Evolutionary conservation across 2,797 vertebrate genomes (phyloP).

Genomic region (Sylvilagus floridanus): DNA sequence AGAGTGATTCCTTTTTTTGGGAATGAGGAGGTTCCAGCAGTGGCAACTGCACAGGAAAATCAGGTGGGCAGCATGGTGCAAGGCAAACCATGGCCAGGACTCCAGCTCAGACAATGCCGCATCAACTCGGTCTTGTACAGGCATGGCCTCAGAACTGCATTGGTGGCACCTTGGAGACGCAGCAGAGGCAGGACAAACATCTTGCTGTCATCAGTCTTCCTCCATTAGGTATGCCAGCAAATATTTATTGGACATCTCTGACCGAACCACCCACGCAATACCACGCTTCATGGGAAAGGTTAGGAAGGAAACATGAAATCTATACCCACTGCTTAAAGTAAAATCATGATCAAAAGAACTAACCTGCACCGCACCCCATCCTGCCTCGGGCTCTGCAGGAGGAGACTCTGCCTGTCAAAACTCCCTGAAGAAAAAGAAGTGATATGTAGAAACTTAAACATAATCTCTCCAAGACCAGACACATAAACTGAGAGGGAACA

Average conservation of each 20-base stretch:
- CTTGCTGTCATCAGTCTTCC: slow-evolving; percentile 27
- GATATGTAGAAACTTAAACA: background rate
- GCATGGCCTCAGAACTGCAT: slow-evolving; percentile 4
- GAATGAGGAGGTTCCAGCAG: slow-evolving; percentile 61
- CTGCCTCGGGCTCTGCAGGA: background rate
- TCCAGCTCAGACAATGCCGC: background rate
- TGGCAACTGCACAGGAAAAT: background rate
- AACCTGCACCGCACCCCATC: background rate
- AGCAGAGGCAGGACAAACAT: background rate
- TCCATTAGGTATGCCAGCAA: slow-evolving; percentile 53
- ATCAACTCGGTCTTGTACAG: background rate
- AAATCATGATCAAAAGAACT: slow-evolving; percentile 65
- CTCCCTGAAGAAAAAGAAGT: background rate
- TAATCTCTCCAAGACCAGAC: background rate
- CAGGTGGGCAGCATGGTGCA: slow-evolving; percentile 15
- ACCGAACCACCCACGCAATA: slow-evolving; percentile 53
- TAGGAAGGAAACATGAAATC: slow-evolving; percentile 64
- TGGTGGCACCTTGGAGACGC: background rate
- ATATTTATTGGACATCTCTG: slow-evolving; percentile 65
- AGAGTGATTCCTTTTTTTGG: slow-evolving; percentile 64
- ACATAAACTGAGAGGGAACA: background rate
- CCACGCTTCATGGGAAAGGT: slow-evolving; percentile 52
- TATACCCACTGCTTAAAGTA: slow-evolving; percentile 13
- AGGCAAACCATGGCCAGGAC: slow-evolving; percentile 12
- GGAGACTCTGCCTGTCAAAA: background rate